A percentile compares a stretch with the other conserved stretches of the same genome.
Evolutionary conservation across 2,888 invertebrate species (phyloP).

Genomic region (Heteropelma amictum): DNA sequence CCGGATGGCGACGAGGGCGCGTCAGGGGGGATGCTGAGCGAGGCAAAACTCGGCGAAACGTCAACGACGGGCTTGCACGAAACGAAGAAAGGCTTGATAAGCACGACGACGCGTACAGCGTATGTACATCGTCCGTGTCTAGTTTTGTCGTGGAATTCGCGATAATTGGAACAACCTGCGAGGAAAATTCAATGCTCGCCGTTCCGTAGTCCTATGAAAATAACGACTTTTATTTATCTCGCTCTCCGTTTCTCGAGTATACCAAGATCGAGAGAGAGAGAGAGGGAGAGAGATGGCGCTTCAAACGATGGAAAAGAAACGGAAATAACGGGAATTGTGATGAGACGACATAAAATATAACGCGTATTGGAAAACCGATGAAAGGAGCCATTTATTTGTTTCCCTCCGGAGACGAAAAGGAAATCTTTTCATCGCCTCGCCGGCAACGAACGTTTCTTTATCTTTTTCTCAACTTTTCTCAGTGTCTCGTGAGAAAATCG

Average conservation of each 20-base stretch:
- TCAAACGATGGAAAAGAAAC: neutral
- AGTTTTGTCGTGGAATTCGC: slow-evolving; percentile 26
- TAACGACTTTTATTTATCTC: slow-evolving; percentile 30
- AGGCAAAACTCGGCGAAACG: slow-evolving; percentile 38
- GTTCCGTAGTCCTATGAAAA: slow-evolving; percentile 18
- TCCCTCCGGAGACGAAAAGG: neutral
- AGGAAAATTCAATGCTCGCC: slow-evolving; percentile 30
- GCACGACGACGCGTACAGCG: neutral
- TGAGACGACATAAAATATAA: slow-evolving; percentile 24
- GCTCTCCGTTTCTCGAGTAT: neutral
- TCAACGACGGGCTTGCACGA: slow-evolving; percentile 29
- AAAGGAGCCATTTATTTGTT: neutral
- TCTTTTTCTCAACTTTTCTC: neutral
- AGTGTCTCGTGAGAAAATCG: neutral
- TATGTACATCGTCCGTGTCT: neutral
- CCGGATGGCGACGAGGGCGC: neutral
- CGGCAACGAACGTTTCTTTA: slow-evolving; percentile 2
- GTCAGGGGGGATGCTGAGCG: slow-evolving; percentile 15
- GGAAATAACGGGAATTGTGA: slow-evolving; percentile 15
- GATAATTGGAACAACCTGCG: slow-evolving; percentile 43
- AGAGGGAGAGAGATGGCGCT: neutral
- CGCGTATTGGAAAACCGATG: neutral
- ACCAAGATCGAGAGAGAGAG: neutral
- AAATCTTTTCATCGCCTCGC: slow-evolving; percentile 5
- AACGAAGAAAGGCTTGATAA: neutral